Percentiles rank a stretch among this genome's conserved stretches.
Evolutionary conservation across 2,113 vertebrate genomes (phyloP).

Genomic region (Microtus pennsylvanicus): DNA sequence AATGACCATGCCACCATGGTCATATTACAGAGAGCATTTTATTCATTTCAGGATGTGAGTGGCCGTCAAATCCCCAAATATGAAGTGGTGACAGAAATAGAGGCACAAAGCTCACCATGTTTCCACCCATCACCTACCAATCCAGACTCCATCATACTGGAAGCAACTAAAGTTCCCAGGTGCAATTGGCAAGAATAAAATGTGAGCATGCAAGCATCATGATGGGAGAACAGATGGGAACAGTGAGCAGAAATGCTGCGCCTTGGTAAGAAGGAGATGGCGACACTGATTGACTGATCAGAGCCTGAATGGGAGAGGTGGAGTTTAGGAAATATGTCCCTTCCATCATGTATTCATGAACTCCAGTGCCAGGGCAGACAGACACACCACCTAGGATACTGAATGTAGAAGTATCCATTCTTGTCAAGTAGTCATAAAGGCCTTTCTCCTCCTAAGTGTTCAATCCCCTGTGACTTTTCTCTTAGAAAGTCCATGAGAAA

Average conservation of each 20-base stretch:
- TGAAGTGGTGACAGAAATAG: background rate
- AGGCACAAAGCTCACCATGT: constrained; percentile 10
- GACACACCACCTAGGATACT: too few relatives aligned
- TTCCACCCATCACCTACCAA: constrained; percentile 50
- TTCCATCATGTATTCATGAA: rapidly evolving
- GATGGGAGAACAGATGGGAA: background rate
- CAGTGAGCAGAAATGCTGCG: constrained; percentile 1
- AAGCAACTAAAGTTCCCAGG: constrained; percentile 47
- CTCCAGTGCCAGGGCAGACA: background rate
- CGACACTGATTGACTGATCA: background rate
- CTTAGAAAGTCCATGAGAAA: rapidly evolving
- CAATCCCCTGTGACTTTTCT: background rate
- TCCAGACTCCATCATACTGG: constrained; percentile 40
- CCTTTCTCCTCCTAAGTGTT: background rate
- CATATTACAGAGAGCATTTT: background rate
- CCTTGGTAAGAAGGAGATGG: background rate
- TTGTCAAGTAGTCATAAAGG: rapidly evolving
- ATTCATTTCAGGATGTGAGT: background rate
- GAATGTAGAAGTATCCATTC: background rate
- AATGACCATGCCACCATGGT: background rate
- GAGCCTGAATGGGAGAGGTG: background rate
- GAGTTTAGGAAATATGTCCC: background rate
- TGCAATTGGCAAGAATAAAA: constrained; percentile 65
- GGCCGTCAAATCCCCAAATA: constrained; percentile 16
- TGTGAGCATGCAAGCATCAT: background rate